A percentile compares a stretch with the other conserved stretches of the same genome.
Conservation (phyloP, 2,888 invertebrate species). For the Andrena flavipes region DNA sequence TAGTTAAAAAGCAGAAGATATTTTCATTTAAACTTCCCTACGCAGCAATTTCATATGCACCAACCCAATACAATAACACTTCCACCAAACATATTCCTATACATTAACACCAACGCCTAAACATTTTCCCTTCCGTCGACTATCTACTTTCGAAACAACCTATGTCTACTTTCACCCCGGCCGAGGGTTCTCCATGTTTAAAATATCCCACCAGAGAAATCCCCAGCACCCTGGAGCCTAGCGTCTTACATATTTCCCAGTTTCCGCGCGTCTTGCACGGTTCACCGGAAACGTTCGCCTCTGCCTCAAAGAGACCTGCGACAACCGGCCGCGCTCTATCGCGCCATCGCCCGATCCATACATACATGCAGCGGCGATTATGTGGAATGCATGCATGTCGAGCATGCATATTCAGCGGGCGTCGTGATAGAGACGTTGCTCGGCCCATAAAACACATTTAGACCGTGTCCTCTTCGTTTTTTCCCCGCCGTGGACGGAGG, state of each 20-base stretch:
- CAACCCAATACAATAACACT: no score
- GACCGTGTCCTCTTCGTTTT: slow-evolving; percentile 55
- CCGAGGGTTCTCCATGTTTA: no score
- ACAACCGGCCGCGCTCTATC: slow-evolving; percentile 54
- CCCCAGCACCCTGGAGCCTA: neutral
- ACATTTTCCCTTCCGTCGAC: no score
- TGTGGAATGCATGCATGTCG: slow-evolving; percentile 74
- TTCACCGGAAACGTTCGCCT: slow-evolving; percentile 21
- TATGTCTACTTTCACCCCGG: no score
- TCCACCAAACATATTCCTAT: no score
- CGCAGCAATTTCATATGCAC: no score
- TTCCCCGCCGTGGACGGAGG: slow-evolving; percentile 23
- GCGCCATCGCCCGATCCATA: slow-evolving; percentile 66
- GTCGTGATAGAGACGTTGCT: slow-evolving; percentile 82
- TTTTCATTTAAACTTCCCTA: no score
- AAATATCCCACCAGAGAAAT: no score
- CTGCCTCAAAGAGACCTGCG: slow-evolving; percentile 14
- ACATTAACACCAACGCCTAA: no score
- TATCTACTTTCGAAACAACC: no score
- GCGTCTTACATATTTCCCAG: neutral
- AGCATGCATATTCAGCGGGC: slow-evolving; percentile 80
- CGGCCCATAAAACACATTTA: slow-evolving; percentile 81
- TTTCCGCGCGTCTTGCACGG: neutral
- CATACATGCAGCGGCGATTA: slow-evolving; percentile 72
- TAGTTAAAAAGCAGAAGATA: no score